A percentile compares a stretch with the other conserved stretches of the same genome.
phyloP scores from a whole-genome alignment of 2,797 vertebrate species.

The Chloroceryle amazona region DNA sequence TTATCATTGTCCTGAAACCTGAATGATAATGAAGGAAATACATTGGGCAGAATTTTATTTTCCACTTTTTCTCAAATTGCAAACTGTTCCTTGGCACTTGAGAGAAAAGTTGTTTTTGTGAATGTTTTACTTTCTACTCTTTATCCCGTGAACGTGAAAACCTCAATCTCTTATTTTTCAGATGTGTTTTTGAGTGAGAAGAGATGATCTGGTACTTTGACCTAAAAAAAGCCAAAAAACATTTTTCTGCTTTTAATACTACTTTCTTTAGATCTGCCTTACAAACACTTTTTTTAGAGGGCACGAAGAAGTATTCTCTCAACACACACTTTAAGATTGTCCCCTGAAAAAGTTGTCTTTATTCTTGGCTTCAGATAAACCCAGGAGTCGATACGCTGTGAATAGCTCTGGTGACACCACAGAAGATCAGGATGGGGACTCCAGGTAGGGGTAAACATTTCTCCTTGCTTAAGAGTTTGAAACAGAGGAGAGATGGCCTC shows the following conservation, averaged over 20 bases:
- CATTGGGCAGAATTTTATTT: neutral
- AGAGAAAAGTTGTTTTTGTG: neutral
- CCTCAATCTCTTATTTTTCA: neutral
- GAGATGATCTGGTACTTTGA: neutral
- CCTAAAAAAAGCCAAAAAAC: neutral
- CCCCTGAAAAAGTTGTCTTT: neutral
- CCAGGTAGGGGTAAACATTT: slow-evolving; percentile 85
- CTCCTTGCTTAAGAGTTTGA: neutral
- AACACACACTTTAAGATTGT: neutral
- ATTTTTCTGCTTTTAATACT: neutral
- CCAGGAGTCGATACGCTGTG: slow-evolving; percentile 91
- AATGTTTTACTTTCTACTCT: neutral
- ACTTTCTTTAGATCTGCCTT: neutral
- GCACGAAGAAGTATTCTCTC: neutral
- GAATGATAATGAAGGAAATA: neutral
- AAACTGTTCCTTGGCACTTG: neutral
- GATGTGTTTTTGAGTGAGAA: neutral
- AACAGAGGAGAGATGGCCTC: neutral
- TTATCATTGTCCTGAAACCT: neutral
- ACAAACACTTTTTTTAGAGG: neutral
- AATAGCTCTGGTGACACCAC: slow-evolving; percentile 87
- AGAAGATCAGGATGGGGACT: slow-evolving; percentile 95
- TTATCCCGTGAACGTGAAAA: neutral
- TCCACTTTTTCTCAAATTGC: neutral
- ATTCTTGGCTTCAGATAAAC: slow-evolving; percentile 83